Conservation (phyloP, 1,140 invertebrate genomes). For the Megalopta genalis region DNA sequence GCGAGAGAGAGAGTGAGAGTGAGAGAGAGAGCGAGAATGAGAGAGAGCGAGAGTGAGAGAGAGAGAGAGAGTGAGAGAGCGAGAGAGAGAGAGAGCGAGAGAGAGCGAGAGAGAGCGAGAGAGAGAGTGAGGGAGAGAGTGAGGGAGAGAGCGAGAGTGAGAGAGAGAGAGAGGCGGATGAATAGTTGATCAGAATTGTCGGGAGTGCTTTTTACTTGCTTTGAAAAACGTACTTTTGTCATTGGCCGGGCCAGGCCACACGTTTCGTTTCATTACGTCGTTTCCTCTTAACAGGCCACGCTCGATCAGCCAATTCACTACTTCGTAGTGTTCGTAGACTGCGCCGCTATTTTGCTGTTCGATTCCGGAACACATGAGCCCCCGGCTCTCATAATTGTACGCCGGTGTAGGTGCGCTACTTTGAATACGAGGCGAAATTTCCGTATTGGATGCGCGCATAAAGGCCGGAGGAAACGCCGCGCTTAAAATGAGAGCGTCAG, state of each 20-base stretch:
- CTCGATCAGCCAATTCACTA: slow-evolving; percentile 23
- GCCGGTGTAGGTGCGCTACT: slow-evolving; percentile 3
- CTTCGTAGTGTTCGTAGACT: background rate
- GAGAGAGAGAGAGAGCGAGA: no score
- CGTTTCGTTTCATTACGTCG: slow-evolving; percentile 32
- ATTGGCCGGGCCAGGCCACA: background rate
- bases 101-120: no score
- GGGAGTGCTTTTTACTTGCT: background rate
- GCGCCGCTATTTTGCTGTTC: slow-evolving; percentile 6
- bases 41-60: no score
- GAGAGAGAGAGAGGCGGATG: background rate
- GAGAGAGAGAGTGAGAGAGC: no score
- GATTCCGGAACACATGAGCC: background rate
- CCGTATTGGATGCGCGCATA: slow-evolving; percentile 17
- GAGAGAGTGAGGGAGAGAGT: no score
- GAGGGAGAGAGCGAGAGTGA: no score
- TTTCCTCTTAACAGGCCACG: slow-evolving; percentile 23
- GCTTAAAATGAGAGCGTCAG: slow-evolving; percentile 19
- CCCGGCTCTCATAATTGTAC: slow-evolving; percentile 9
- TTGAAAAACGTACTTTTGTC: slow-evolving; percentile 17
- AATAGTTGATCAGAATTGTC: background rate
- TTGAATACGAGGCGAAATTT: slow-evolving; percentile 19
- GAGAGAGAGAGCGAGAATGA: no score
- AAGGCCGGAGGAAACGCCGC: slow-evolving; percentile 4
- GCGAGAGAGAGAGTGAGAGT: no score